Evolutionary conservation across 2,113 vertebrate species (phyloP).

Genomic region (Nycticorax nycticorax): DNA sequence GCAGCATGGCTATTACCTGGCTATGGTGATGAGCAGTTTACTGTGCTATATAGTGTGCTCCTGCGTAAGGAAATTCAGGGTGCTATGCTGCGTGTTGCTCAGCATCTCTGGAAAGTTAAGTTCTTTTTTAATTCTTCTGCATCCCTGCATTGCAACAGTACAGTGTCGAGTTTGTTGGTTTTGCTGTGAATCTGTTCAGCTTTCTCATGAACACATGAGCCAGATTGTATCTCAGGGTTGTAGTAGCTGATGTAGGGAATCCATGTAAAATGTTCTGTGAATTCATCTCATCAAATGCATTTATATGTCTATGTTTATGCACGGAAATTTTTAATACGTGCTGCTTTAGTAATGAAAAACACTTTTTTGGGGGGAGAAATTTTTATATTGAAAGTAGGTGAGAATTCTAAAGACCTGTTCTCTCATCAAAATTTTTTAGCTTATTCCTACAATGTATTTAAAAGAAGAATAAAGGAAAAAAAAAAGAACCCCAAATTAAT

Average conservation of each 20-base stretch:
- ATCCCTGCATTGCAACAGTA: background rate
- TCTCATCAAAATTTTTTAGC: background rate
- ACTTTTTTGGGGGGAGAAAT: background rate
- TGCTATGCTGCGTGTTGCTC: rapidly evolving
- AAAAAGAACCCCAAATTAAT: background rate
- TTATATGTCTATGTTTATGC: background rate
- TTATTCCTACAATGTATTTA: background rate
- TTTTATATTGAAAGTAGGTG: background rate
- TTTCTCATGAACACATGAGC: background rate
- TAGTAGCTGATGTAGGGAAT: background rate
- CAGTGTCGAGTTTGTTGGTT: background rate
- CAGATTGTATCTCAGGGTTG: background rate
- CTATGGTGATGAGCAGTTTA: background rate
- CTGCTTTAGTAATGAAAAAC: background rate
- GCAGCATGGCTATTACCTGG: background rate
- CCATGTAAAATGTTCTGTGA: background rate
- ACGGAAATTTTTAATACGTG: background rate
- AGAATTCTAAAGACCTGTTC: background rate
- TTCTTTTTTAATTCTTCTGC: background rate
- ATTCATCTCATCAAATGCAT: background rate
- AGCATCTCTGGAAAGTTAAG: background rate
- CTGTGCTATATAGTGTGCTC: background rate
- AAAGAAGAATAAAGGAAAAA: background rate
- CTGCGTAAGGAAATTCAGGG: background rate
- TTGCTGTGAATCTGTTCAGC: background rate